Base-by-base conservation (phyloP, 2,113 vertebrate genomes). In the Cettia cetti region DNA sequence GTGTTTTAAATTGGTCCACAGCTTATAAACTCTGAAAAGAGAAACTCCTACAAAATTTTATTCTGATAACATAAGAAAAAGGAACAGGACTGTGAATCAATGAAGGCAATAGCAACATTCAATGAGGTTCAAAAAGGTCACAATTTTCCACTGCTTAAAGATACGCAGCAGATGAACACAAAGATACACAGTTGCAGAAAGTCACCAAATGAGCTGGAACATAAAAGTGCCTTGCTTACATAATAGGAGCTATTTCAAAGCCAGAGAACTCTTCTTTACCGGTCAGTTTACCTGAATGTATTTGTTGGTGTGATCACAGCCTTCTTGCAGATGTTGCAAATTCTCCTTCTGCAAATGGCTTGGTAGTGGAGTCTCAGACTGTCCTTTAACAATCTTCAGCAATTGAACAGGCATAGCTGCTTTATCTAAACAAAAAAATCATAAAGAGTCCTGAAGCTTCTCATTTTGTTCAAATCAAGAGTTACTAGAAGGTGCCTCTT, bases 231-330 rank as follows among this genome's bases (percentile, higher is more conserved):
- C 44, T 54, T 35, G 18, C 7, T 82, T 49, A 88, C 33, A 27
- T 3, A 82, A 21, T 13, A 71, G 31, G 15, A 59, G 33, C 10
- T 90, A 72, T n/a, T 84, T 42, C n/a, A 71, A 92, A 92, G 22
- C 49, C 78, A 65, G 74, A 4, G 6, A 86, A 50, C 40, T 7
- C 18, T 74, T 24, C 88, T 64, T 57, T 56, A 45, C 64, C 63
- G 72, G 13, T 33, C 78, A 66, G 12, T 81, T 97, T 97, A 98
- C 97, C 98, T 98, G 79, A 44, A 98, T 68, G 28, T 96, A 98
- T 80, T 95, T 96, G 79, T 96, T 94, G 61, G 89, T 80, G 78
- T 92, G 75, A 86, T 97, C 92, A 80, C 60, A 61, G n/a, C 56
- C 95, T 86, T 94, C 90, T 15, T 78, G 94, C 74, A 98, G 87